A percentile compares a stretch with the other conserved stretches of the same genome.
Evolutionary conservation across 2,888 invertebrate genomes (phyloP).

Genomic region (Brachyopa scutellaris): DNA sequence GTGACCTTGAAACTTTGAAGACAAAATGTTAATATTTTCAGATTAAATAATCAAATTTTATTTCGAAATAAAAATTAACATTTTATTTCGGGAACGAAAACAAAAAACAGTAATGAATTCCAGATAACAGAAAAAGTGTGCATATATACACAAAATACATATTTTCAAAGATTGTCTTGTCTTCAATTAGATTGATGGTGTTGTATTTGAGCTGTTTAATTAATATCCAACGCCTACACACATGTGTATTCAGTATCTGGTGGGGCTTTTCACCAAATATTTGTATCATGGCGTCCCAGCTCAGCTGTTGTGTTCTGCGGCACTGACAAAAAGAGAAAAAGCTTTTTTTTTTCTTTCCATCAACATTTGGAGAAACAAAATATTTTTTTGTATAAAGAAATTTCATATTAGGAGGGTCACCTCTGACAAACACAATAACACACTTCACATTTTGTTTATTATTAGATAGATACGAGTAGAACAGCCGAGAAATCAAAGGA

Average conservation of each 20-base stretch:
- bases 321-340: too few relatives aligned
- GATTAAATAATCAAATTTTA: slow-evolving; percentile 9
- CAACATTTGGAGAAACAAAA: not conserved
- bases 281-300: not conserved
- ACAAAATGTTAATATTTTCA: not conserved
- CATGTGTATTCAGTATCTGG: not conserved
- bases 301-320: slow-evolving; percentile 2
- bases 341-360: slow-evolving; percentile 9
- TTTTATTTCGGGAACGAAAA: not conserved
- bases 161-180: not conserved
- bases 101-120: too few relatives aligned
- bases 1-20: slow-evolving; percentile 22
- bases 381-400: not conserved
- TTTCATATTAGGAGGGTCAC: not conserved
- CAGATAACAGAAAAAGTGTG: not conserved
- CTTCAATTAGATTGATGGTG: not conserved
- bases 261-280: not conserved
- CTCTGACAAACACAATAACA: slow-evolving; percentile 2
- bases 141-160: not conserved
- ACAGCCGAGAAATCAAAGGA: too few relatives aligned
- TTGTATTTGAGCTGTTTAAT: not conserved
- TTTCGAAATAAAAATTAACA: slow-evolving; percentile 2
- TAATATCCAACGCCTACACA: slow-evolving; percentile 1
- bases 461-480: not conserved
- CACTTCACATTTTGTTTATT: not conserved